These are phyloP conservation scores for Dinothrombium tinctorium DNA, from an alignment of 1,140 invertebrate genomes.

Conservation along the genomic window DNA sequence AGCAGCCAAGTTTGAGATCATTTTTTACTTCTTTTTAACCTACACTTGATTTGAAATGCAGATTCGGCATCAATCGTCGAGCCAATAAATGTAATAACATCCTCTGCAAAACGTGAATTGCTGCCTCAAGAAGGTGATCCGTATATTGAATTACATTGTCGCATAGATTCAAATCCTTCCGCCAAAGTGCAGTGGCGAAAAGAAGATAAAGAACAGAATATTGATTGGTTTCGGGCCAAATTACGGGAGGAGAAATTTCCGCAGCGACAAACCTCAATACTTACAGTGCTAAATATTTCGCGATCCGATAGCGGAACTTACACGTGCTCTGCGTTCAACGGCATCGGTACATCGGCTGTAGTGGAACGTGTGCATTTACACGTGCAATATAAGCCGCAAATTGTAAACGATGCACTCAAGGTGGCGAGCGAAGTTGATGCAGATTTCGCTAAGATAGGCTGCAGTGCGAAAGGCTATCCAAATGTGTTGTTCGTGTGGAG, in stretches of 20 bases:
- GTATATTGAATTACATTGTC: neutral
- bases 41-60: neutral
- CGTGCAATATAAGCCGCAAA: conserved; percentile 1
- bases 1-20: neutral
- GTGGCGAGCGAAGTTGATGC: conserved; percentile 62
- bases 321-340: conserved; percentile 69
- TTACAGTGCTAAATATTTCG: conserved; percentile 47
- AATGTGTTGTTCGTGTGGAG: conserved; percentile 31
- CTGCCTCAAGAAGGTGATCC: neutral
- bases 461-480: conserved; percentile 52
- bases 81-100: neutral
- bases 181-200: neutral
- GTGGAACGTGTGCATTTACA: neutral
- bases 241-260: no score
- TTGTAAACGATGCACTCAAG: conserved; percentile 24
- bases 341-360: conserved; percentile 26
- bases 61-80: neutral
- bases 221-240: conserved; percentile 6
- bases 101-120: neutral
- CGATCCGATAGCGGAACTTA: conserved; percentile 68
- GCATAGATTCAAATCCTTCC: neutral
- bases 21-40: neutral
- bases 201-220: neutral
- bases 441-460: conserved; percentile 42
- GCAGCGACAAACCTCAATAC: conserved; percentile 44